Evolutionary conservation across 1,140 invertebrate genomes (phyloP), one percentile per base, ranked within the genome.

Genomic region (Euschistus heros): DNA sequence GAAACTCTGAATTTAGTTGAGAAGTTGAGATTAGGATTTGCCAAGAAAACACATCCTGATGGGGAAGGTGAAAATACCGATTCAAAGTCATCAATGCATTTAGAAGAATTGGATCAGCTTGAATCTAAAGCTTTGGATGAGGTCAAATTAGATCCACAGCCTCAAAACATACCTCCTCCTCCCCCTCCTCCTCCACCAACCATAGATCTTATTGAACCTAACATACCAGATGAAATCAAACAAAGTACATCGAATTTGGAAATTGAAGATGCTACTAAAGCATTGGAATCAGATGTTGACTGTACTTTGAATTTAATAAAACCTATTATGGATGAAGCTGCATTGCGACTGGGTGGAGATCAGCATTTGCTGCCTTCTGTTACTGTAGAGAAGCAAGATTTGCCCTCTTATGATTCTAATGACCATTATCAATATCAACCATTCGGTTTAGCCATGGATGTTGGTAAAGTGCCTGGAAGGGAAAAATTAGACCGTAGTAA

Each of bases 1-100:
- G 88, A 88, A 76, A 90, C 88, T 0, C 74, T 87, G 27, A 85
- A 89, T 76, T 74, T 91, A 18, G 87, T 91, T 10, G 86, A 89
- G 68, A 87, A 89, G 73, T 74, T 91, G 17, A 76, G 87, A 62
- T 81, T 88, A 78, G 54, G 54, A 26, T 74, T 84, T 67, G 82
- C 81, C 15, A 83, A 83, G 68, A 86, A 85, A 72, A 81, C 81
- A 44, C 57, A 61, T 47, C 61, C 59, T 17, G 67, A 68, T 44
- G 63, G 42, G 13, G 30, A 63, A 47, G 60, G 24, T 14, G 62
- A 64, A 27, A 33, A 37, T 24, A 57, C 47, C 37, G 68, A 67
- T 44, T 46, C 30, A 37, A 54, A 62, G 46, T 69, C 67, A 33
- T 33, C 47, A 14, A n/a, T 46, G 17, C 18, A 20, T 27, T 8